phyloP scores from a whole-genome alignment of 2,888 invertebrate species.

The Panzeria rudis region DNA sequence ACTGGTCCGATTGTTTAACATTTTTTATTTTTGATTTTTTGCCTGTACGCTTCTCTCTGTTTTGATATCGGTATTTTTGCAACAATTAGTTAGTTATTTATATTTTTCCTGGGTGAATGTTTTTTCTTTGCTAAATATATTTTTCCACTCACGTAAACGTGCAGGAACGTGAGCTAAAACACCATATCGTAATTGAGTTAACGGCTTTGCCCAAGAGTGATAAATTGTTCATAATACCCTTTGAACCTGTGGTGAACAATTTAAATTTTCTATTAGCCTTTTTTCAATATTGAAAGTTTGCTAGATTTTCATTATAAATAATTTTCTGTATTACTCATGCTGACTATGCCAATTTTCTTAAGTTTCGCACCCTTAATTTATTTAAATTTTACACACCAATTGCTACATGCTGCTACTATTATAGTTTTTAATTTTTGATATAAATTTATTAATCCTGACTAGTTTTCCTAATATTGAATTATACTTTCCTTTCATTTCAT shows the following conservation, averaged over 20 bases:
- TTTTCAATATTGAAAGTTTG: background rate
- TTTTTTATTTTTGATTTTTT: no score
- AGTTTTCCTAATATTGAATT: conserved; percentile 3
- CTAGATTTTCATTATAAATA: background rate
- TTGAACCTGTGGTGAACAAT: background rate
- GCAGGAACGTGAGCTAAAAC: no score
- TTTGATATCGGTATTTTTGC: background rate
- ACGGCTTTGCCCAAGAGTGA: no score
- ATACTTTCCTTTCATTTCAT: conserved; percentile 8
- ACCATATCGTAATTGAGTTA: no score
- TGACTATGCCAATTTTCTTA: background rate
- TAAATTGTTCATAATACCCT: no score
- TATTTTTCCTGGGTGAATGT: no score
- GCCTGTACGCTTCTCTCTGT: background rate
- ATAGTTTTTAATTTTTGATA: background rate
- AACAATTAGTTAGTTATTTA: background rate
- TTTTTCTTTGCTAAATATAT: no score
- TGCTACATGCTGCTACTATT: background rate
- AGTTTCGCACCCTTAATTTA: background rate
- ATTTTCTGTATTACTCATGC: background rate
- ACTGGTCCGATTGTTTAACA: no score
- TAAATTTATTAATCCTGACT: conserved; percentile 12
- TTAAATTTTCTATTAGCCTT: background rate
- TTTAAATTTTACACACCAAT: background rate
- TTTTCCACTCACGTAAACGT: no score